phyloP scores from a whole-genome alignment of 2,113 vertebrate species.

The Cololabis saira region DNA sequence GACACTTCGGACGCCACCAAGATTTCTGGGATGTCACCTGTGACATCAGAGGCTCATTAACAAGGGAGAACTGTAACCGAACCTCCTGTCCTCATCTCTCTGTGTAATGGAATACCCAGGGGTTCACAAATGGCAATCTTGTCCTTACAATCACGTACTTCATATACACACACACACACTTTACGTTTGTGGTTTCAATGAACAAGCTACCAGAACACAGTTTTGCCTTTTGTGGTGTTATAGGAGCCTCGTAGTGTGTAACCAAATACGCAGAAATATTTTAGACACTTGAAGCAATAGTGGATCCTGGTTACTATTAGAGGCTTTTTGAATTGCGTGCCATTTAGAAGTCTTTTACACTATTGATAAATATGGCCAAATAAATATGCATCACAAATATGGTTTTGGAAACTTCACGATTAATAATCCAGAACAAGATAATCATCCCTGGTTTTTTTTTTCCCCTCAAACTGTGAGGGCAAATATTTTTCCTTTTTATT shows the following conservation, averaged over 20 bases:
- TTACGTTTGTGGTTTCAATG: conserved; percentile 64
- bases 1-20: conserved; percentile 53
- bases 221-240: conserved; percentile 65
- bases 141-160: conserved; percentile 43
- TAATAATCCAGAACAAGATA: conserved; percentile 30
- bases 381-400: conserved; percentile 69
- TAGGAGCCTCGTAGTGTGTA: conserved; percentile 47
- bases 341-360: conserved; percentile 18
- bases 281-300: conserved; percentile 72
- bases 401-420: conserved; percentile 39
- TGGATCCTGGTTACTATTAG: conserved; percentile 70
- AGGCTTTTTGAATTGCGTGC: conserved; percentile 44
- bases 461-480: too few species aligned
- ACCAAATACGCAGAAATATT: conserved; percentile 37
- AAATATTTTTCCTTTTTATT: conserved; percentile 28
- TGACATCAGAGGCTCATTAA: conserved; percentile 56
- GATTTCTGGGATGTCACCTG: conserved; percentile 50
- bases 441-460: conserved; percentile 10
- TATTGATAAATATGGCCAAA: conserved; percentile 55
- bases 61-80: not conserved
- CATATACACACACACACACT: conserved; percentile 36
- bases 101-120: conserved; percentile 22
- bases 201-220: conserved; percentile 67
- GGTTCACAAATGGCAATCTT: conserved; percentile 45
- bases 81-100: not conserved